Conservation (phyloP, 2,888 invertebrate species). For the Teinopalpus imperialis region DNA sequence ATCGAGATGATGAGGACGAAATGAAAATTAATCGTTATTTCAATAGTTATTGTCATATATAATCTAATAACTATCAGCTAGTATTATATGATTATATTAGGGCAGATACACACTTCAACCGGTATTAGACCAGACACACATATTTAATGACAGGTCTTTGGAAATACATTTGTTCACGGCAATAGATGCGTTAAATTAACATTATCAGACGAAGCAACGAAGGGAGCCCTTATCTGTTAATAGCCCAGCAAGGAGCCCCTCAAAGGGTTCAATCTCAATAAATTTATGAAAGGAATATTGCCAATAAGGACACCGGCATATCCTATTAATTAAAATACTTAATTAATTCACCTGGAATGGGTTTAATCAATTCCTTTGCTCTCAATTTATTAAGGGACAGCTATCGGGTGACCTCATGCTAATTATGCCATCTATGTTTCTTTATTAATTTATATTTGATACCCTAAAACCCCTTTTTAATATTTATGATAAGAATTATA, state of each 20-base stretch:
- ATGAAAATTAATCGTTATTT: too few species aligned
- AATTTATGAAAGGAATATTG: slow-evolving; percentile 82
- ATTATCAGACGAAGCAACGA: slow-evolving; percentile 47
- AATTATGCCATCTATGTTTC: slow-evolving; percentile 34
- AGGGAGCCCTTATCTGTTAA: slow-evolving; percentile 61
- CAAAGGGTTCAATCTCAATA: slow-evolving; percentile 78
- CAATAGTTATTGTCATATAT: too few species aligned
- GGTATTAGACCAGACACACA: neutral
- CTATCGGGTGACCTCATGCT: slow-evolving; percentile 51
- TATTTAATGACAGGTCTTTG: slow-evolving; percentile 24
- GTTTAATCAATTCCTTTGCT: slow-evolving; percentile 78
- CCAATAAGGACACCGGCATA: slow-evolving; percentile 78
- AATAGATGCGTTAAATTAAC: slow-evolving; percentile 40
- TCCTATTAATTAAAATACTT: slow-evolving; percentile 82
- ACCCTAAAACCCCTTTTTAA: neutral
- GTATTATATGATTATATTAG: too few species aligned
- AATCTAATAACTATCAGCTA: too few species aligned
- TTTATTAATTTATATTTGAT: slow-evolving; percentile 27
- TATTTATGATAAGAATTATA: slow-evolving; percentile 7
- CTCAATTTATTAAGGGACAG: slow-evolving; percentile 73
- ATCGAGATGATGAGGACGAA: too few species aligned
- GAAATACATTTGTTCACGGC: slow-evolving; percentile 26
- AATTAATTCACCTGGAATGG: slow-evolving; percentile 82
- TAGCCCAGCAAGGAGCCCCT: slow-evolving; percentile 52
- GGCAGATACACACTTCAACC: neutral